Evolutionary conservation across 2,888 invertebrate species (phyloP), one percentile per base, ranked within the genome.

Genomic region (Agapostemon virescens): DNA sequence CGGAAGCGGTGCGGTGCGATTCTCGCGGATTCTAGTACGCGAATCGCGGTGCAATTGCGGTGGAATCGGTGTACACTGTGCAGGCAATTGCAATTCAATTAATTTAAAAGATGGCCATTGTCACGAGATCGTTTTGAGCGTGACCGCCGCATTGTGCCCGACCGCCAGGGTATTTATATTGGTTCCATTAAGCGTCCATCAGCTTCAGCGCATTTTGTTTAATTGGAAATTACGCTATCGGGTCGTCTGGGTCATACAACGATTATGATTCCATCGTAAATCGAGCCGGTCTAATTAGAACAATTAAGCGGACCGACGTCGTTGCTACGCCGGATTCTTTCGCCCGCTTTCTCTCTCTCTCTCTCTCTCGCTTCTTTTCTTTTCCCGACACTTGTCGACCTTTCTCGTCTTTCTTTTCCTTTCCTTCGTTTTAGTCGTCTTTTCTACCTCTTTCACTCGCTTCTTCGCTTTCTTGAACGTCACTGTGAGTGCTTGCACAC

Each of bases 41-140:
- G 36, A 38, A 49, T 23, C 38, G 17, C 3, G 63, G 13, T 23
- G 20, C 30, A 80, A 73, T 77, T 77, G 68, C 45, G 38, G 33
- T 0, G 69, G 7, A 17, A 79, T 45, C 23, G 64, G 30, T 36
- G 45, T 20, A 15, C 23, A 20, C 26, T 23, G 30, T 6, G 15
- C 36, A 61, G 23, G 17, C 74, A 38, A 68, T 74, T 30, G 61
- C 58, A 33, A 63, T 74, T 45, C 70, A 74, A 80, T 81, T 81
- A 81, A 81, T 81, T 81, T 81, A 74, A 71, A 81, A 80, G 70
- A 26, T n/a, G 42, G 13, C 42, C 45, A 80, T 80, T 80, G 80
- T 61, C 69, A 20, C 55, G 30, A 69, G 55, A 67, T 69, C 67
- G 61, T 67, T 74, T 68, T 33, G 66, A 61, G 38, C 52, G 55